Evolutionary conservation across 1,140 invertebrate species (phyloP).

Genomic region (Dinothrombium tinctorium): DNA sequence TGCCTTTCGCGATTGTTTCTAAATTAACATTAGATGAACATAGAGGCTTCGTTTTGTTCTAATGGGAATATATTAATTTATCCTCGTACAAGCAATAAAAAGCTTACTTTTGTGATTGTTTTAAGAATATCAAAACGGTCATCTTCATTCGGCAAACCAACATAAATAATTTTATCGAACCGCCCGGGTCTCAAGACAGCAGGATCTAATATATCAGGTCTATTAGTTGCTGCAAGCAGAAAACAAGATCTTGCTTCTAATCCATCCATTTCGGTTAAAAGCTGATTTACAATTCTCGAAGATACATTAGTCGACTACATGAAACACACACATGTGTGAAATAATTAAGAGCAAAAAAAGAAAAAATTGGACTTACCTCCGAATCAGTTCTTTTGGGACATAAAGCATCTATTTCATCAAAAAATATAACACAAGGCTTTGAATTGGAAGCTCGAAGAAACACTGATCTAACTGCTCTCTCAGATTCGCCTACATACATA

Average conservation of each 20-base stretch:
- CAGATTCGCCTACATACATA: constrained; percentile 99
- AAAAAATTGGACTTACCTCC: constrained; percentile 1
- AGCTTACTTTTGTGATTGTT: constrained; percentile 59
- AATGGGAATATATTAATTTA: constrained; percentile 1
- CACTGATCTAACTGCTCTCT: constrained; percentile 75
- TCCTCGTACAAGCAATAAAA: not conserved
- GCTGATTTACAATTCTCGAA: constrained; percentile 72
- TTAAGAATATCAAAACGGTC: constrained; percentile 69
- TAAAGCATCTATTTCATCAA: constrained; percentile 86
- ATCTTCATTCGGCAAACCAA: constrained; percentile 53
- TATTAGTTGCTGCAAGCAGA: constrained; percentile 83
- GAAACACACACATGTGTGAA: constrained; percentile 13
- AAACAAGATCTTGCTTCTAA: constrained; percentile 72
- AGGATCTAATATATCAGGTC: constrained; percentile 88
- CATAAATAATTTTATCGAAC: constrained; percentile 77
- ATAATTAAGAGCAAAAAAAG: constrained; percentile 4
- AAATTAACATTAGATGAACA: constrained; percentile 52
- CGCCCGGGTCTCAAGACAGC: constrained; percentile 81
- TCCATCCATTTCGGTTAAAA: constrained; percentile 97
- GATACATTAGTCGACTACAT: constrained; percentile 29
- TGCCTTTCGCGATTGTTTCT: constrained; percentile 34
- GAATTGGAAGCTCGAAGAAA: constrained; percentile 84
- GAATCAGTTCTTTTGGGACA: constrained; percentile 26
- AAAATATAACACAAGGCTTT: constrained; percentile 94
- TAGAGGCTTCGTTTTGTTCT: constrained; percentile 48